Evolutionary conservation across 53 echinoderm and acorn worm genomes (phyloP), one percentile per base, ranked within the genome.

Genomic region (Hippasteria phrygiana): DNA sequence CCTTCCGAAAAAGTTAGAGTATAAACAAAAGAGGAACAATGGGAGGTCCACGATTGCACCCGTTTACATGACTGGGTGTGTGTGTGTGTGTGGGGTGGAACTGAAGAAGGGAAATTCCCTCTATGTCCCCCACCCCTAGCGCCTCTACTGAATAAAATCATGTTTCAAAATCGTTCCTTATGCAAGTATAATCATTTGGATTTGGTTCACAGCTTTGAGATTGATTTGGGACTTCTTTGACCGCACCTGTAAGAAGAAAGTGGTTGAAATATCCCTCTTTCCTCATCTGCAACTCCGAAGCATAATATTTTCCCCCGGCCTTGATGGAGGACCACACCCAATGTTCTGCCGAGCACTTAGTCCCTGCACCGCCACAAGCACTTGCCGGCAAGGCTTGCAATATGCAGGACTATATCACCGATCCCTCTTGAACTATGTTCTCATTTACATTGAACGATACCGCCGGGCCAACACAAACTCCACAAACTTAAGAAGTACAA

Each of bases 401-500:
- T n/a, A 10, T 7, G 20, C 37, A 39, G 20, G 5, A 10, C 41
- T 5, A 5, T 17, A 37, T 71, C 38, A 3, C 34, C 71, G 48
- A 3, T 67, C 50, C 46, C 56, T 56, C 1, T 12, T 6, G 45
- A 34, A 46, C 64, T 46, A 82, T 82, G 55, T 82, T 82, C 82
- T 82, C 82, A 82, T 82, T n/a, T 82, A 82, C 63, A 13, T 29
- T 4, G 29, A 17, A 79, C 6, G 27, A 31, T 41, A 65, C 82
- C 82, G 16, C 82, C 3, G 82, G 82, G 66, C n/a, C n/a, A 65
- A 64, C 6, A 27, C 66, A 82, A 82, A 82, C 81, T 81, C 42
- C 63, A 24, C 65, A 81, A 82, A 65, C 31, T n/a, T 26, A 43
- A 38, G 56, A 43, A 47, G 22, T 8, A 82, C 43, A 65, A 53